Percentiles rank a stretch among this genome's conserved stretches.
Conservation (phyloP, 1,140 invertebrate species). For the Cydia splendana region DNA sequence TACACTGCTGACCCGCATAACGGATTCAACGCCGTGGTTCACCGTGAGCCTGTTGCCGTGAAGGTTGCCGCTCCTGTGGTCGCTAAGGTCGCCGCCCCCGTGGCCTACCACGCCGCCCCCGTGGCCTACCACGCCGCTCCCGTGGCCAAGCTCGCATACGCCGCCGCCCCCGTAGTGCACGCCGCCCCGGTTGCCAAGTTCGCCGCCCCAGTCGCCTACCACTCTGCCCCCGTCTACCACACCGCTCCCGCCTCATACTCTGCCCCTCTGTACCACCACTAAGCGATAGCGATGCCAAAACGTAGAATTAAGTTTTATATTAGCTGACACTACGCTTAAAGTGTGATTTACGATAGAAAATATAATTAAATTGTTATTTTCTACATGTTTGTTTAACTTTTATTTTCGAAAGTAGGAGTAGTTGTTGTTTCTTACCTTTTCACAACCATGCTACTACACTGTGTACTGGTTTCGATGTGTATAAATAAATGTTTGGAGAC, state of each 20-base stretch:
- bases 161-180: slow-evolving; percentile 33
- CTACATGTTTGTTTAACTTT: slow-evolving; percentile 38
- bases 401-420: too few species aligned
- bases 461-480: too few species aligned
- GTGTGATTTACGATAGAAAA: slow-evolving; percentile 42
- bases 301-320: slow-evolving; percentile 39
- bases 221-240: slow-evolving; percentile 44
- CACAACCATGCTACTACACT: too few species aligned
- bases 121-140: slow-evolving; percentile 54
- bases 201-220: slow-evolving; percentile 52
- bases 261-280: slow-evolving; percentile 63
- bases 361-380: slow-evolving; percentile 60
- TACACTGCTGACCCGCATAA: slow-evolving; percentile 79
- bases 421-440: too few species aligned
- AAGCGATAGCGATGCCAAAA: slow-evolving; percentile 57
- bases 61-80: slow-evolving; percentile 45
- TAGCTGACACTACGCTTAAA: slow-evolving; percentile 42
- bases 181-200: slow-evolving; percentile 45
- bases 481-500: too few species aligned
- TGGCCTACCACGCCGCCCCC: slow-evolving; percentile 41
- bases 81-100: slow-evolving; percentile 34
- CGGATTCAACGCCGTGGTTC: slow-evolving; percentile 73
- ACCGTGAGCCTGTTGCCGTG: slow-evolving; percentile 47
- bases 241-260: slow-evolving; percentile 47
- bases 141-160: slow-evolving; percentile 39